Evolutionary conservation across 2,888 invertebrate genomes (phyloP), one percentile per base, ranked within the genome.

Genomic region (Erannis defoliaria): DNA sequence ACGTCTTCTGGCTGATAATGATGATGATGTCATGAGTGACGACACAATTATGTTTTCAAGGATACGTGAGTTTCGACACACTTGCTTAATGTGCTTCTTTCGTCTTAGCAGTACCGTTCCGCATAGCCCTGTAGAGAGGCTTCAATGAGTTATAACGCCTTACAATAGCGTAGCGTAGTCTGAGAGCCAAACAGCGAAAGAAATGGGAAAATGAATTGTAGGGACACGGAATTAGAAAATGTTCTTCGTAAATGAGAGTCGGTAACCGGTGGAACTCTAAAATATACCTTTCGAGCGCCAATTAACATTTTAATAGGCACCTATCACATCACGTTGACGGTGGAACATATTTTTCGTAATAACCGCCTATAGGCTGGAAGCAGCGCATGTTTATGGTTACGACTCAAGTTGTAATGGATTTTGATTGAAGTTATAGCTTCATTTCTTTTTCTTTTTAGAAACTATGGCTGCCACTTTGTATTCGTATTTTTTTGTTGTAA

Each of bases 301-400:
- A 67, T 67, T 67, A 66, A 59, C 64, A 43, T 63, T 53, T 49
- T 65, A 70, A 70, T 68, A 58, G 56, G 53, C 57, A 65, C 68
- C 64, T 70, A 67, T 66, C 64, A 62, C 55, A 48, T 53, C 45
- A 46, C 42, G 64, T 67, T 66, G 68, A 65, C 66, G 66, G 55
- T 33, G 48, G 55, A 61, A 64, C 61, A 57, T 56, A 51, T 62
- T 64, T 65, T 57, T 64, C 55, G 55, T 59, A 62, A 63, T 64
- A 66, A 66, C 62, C 26, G 57, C 53, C 48, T 60, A 49, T 50
- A 51, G 58, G 26, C 3, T 6, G 19, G 51, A 33, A 48, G 55
- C 21, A 14, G 18, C 10, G 16, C 42, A 9, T 26, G 3, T 10
- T 31, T 53, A 8, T 53, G 12, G 29, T 62, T 37, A 53, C 46